Conservation (phyloP, 2,797 vertebrate species). For the Pangasius sanitwongsei region DNA sequence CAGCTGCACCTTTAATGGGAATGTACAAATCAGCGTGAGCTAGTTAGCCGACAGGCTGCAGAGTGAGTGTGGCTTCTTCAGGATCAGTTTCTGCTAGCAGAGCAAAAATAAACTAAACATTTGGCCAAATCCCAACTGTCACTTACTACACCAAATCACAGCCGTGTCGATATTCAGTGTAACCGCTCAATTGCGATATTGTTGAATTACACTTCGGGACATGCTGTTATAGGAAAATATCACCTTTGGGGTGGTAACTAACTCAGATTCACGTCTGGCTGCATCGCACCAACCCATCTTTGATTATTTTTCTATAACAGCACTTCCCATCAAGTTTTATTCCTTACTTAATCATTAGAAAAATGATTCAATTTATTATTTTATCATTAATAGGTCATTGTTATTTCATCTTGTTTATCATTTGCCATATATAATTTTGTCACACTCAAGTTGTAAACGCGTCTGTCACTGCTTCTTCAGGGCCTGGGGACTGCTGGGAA, state of each 20-base stretch:
- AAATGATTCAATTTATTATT: not conserved
- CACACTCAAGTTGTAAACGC: not conserved
- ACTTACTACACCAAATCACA: not conserved
- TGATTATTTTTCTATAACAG: not conserved
- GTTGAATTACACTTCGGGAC: not conserved
- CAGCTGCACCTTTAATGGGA: not conserved
- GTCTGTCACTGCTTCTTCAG: constrained; percentile 65
- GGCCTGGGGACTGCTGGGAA: constrained; percentile 89
- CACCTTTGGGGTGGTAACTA: not conserved
- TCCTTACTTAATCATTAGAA: not conserved
- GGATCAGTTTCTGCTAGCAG: not conserved
- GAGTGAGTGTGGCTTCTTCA: not conserved
- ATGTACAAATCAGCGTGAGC: not conserved
- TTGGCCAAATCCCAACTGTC: not conserved
- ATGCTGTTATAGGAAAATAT: not conserved
- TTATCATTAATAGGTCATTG: not conserved
- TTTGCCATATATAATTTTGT: not conserved
- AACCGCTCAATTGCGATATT: not conserved
- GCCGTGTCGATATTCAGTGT: not conserved
- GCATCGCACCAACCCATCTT: not conserved
- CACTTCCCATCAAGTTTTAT: not conserved
- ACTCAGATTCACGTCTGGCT: not conserved
- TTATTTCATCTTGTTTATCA: not conserved
- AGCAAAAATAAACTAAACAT: not conserved
- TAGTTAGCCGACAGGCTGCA: not conserved